Conservation (phyloP, 2,113 vertebrate genomes). For the Penelope pileata region DNA sequence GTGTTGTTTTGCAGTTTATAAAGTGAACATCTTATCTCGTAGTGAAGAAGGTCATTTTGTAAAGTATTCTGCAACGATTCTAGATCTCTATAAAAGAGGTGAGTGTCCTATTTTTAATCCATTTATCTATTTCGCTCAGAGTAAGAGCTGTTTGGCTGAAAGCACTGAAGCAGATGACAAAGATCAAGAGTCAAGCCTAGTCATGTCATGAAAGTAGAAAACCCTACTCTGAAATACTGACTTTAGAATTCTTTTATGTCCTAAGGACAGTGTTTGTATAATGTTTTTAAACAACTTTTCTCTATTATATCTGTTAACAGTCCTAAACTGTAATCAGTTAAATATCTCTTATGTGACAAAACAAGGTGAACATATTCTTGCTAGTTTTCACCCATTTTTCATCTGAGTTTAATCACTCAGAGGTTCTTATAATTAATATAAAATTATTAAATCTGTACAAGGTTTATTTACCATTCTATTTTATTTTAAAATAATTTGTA, state of each 20-base stretch:
- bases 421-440: neutral
- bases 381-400: neutral
- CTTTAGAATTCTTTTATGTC: neutral
- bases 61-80: slow-evolving; percentile 81
- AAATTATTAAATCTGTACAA: neutral
- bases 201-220: neutral
- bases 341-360: neutral
- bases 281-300: neutral
- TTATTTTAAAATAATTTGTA: neutral
- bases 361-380: neutral
- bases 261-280: neutral
- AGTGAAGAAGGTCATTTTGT: slow-evolving; percentile 85
- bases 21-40: slow-evolving; percentile 78
- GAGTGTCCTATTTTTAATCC: neutral
- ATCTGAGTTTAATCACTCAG: neutral
- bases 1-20: slow-evolving; percentile 78
- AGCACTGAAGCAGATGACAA: neutral
- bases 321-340: neutral
- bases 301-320: neutral
- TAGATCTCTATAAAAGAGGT: slow-evolving; percentile 85
- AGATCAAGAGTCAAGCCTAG: neutral
- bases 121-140: neutral
- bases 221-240: neutral
- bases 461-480: neutral
- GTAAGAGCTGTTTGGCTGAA: neutral